Percentiles rank a stretch among this genome's conserved stretches.
Evolutionary conservation across 2,797 vertebrate genomes (phyloP).

Genomic region (Chloroceryle inda): DNA sequence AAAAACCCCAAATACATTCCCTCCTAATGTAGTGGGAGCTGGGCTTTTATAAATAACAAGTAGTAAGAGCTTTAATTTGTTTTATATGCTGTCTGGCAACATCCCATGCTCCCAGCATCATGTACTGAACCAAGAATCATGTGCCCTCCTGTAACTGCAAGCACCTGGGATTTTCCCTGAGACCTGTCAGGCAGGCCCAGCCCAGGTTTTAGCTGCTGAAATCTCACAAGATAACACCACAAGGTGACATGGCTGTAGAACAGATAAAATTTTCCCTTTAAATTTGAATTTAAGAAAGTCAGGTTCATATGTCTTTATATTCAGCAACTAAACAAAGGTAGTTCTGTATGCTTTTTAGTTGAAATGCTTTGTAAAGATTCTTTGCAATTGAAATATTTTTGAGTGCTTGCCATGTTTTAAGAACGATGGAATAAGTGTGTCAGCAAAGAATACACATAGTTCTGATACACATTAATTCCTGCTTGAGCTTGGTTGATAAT

Average conservation of each 20-base stretch:
- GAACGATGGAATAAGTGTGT: not conserved
- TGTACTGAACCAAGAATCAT: not conserved
- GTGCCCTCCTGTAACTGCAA: not conserved
- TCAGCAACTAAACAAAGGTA: not conserved
- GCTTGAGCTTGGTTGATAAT: constrained; percentile 31
- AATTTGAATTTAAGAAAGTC: not conserved
- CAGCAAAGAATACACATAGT: not conserved
- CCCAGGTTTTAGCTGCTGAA: not conserved
- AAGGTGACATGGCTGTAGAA: not conserved
- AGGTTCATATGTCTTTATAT: not conserved
- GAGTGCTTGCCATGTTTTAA: not conserved
- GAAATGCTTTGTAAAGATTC: not conserved
- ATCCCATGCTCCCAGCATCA: not conserved
- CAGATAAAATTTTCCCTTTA: not conserved
- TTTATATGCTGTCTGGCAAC: not conserved
- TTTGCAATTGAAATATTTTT: not conserved
- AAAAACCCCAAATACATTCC: not conserved
- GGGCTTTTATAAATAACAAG: not conserved
- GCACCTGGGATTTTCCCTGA: not conserved
- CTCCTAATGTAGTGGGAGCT: not conserved
- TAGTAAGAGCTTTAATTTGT: not conserved
- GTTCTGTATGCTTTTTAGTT: not conserved
- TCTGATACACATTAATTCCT: not conserved
- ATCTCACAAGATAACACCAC: not conserved
- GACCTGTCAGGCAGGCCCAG: not conserved